phyloP scores from a whole-genome alignment of 2,888 invertebrate species.

The Vannuccia rotundouncinata region DNA sequence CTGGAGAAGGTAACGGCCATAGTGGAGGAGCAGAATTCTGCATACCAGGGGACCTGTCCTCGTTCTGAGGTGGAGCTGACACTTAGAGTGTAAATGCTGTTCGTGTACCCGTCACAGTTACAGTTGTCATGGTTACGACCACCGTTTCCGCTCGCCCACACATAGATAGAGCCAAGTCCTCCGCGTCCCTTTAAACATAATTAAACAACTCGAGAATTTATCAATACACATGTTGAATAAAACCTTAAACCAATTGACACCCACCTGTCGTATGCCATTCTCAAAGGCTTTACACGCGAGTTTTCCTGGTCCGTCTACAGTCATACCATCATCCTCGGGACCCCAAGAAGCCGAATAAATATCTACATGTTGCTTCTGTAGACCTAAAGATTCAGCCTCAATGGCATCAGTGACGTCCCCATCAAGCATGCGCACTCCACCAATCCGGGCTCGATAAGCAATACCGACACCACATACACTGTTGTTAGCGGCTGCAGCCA shows the following conservation, averaged over 20 bases:
- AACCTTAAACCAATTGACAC: no score
- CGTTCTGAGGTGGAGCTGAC: constrained; percentile 71
- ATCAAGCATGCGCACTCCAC: constrained; percentile 95
- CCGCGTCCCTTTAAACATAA: constrained; percentile 86
- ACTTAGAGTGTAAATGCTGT: constrained; percentile 94
- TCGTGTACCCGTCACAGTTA: constrained; percentile 98
- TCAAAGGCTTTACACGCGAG: constrained; percentile 87
- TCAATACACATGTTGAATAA: no score
- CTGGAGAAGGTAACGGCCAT: constrained; percentile 95
- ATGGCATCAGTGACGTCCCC: constrained; percentile 98
- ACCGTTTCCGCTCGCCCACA: constrained; percentile 98
- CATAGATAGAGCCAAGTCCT: constrained; percentile 91
- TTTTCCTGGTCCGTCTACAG: constrained; percentile 93
- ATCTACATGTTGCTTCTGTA: constrained; percentile 92
- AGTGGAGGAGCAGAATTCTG: constrained; percentile 96
- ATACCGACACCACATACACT: constrained; percentile 90
- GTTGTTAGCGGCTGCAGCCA: constrained; percentile 87
- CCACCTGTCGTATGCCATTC: constrained; percentile 70
- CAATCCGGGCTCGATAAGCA: constrained; percentile 87
- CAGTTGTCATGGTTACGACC: constrained; percentile 81
- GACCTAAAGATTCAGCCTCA: constrained; percentile 84
- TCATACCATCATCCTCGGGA: constrained; percentile 94
- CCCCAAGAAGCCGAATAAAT: constrained; percentile 97
- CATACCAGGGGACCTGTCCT: constrained; percentile 74
- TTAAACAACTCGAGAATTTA: no score